These are phyloP conservation scores for Crotalus viridis DNA, from an alignment of 2,113 vertebrate species.

Conservation along the genomic window DNA sequence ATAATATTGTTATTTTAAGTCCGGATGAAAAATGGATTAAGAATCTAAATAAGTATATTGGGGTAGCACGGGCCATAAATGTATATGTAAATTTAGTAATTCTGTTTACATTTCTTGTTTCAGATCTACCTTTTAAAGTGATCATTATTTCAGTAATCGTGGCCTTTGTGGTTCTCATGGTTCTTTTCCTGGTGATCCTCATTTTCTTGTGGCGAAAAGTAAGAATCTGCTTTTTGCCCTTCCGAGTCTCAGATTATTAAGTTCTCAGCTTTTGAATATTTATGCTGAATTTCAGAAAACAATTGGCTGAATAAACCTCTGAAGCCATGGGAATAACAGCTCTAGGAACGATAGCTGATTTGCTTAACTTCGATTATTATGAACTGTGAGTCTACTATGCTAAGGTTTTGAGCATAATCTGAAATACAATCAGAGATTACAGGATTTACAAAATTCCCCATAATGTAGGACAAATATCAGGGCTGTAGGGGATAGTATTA, in stretches of 20 bases:
- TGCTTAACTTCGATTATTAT: neutral
- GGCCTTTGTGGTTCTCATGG: constrained; percentile 82
- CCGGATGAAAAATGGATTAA: neutral
- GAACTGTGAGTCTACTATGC: neutral
- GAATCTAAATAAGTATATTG: neutral
- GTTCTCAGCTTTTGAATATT: neutral
- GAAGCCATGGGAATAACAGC: neutral
- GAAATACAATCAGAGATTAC: neutral
- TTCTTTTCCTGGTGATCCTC: constrained; percentile 90
- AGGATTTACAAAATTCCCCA: neutral
- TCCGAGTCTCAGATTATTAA: neutral
- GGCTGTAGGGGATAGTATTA: neutral
- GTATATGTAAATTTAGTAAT: constrained; percentile 23
- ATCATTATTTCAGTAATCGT: constrained; percentile 88
- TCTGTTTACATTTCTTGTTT: constrained; percentile 39
- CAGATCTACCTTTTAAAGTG: constrained; percentile 88
- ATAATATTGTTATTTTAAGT: neutral
- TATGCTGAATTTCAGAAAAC: neutral
- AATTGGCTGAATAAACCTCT: neutral
- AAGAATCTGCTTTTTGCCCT: constrained; percentile 28
- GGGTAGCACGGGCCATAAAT: neutral
- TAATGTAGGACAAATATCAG: neutral
- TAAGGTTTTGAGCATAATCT: neutral
- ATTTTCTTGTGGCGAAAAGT: constrained; percentile 94
- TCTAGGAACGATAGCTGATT: neutral